A percentile compares a stretch with the other conserved stretches of the same genome.
Evolutionary conservation across 2,888 invertebrate species (phyloP).

Genomic region (Quadriops clusia): DNA sequence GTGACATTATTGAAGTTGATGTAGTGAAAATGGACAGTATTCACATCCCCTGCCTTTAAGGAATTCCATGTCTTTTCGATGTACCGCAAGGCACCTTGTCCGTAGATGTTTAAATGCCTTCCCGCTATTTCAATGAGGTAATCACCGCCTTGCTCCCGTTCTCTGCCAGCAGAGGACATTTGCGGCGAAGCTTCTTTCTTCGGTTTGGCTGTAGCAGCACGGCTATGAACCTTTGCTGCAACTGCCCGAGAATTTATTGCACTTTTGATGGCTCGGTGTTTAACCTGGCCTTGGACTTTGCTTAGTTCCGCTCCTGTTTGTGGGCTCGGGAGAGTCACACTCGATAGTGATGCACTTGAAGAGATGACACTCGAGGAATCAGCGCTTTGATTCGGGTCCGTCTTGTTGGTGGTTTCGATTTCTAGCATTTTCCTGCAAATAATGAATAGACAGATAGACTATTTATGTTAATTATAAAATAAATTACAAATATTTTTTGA

Average conservation of each 20-base stretch:
- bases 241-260: slow-evolving; percentile 40
- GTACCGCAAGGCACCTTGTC: slow-evolving; percentile 74
- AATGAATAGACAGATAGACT: too few relatives aligned
- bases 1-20: slow-evolving; percentile 75
- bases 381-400: too few relatives aligned
- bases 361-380: slow-evolving; percentile 23
- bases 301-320: slow-evolving; percentile 17
- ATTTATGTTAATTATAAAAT: too few relatives aligned
- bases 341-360: slow-evolving; percentile 18
- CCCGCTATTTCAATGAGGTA: slow-evolving; percentile 81
- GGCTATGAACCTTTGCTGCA: slow-evolving; percentile 40
- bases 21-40: slow-evolving; percentile 75
- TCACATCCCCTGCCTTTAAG: slow-evolving; percentile 65
- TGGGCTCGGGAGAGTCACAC: slow-evolving; percentile 15
- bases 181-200: slow-evolving; percentile 43
- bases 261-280: slow-evolving; percentile 38
- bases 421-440: too few relatives aligned
- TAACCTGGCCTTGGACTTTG: slow-evolving; percentile 13
- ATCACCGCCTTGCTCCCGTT: slow-evolving; percentile 74
- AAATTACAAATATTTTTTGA: too few relatives aligned
- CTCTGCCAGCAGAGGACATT: slow-evolving; percentile 39
- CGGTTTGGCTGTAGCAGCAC: slow-evolving; percentile 53
- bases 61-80: slow-evolving; percentile 72
- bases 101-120: slow-evolving; percentile 71
- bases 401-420: too few relatives aligned